Base-by-base conservation (phyloP, 2,888 invertebrate genomes). In the Ashinkailepas kermadecensis region DNA sequence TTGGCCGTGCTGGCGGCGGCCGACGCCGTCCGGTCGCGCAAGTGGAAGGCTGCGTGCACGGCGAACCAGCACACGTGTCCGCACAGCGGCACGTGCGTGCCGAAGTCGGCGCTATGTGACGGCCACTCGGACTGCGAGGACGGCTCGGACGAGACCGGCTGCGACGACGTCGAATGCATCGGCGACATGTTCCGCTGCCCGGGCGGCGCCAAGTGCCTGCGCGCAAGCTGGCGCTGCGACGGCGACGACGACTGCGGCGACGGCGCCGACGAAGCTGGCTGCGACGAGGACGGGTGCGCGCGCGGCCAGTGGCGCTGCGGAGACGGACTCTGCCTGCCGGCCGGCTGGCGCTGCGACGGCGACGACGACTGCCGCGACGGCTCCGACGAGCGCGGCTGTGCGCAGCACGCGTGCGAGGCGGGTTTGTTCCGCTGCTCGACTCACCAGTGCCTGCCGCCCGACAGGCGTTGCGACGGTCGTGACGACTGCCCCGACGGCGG, bases 321-420 rank as follows among this genome's bases (percentile, higher is more conserved):
- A 7, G 21, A 21, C 64, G 64, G 64, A 8, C 15, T 0, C 21
- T 64, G 64, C 64, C 8, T 64, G 21, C 12, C 8, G 64, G 64
- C 12, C 64, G 9, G 21, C 9, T 64, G 21, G 15, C 64, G 15
- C 15, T 64, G 64, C 21, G 64, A 64, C 64, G 15, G 21, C 15
- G 64, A 64, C 15, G 21, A 64, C 21, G 64, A 64, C 21, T 64
- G 64, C 21, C 64, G 64, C 64, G 87, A 86, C 83, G 90, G 89
- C 0, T 91, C 91, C 0, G 95, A 95, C 86, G 95, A 84, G 70
- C 86, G 86, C 9, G 92, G 93, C 85, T 94, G 94, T 21, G 21
- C 64, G 15, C 8, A 15, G 59, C 59, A 11, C 12, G 7, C 2
- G 59, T 59, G 59, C 7, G 59, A 59, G 3, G 12, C 59, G 59